Base-by-base conservation (phyloP, 2,888 invertebrate genomes). In the Drosophila niveifrons region DNA sequence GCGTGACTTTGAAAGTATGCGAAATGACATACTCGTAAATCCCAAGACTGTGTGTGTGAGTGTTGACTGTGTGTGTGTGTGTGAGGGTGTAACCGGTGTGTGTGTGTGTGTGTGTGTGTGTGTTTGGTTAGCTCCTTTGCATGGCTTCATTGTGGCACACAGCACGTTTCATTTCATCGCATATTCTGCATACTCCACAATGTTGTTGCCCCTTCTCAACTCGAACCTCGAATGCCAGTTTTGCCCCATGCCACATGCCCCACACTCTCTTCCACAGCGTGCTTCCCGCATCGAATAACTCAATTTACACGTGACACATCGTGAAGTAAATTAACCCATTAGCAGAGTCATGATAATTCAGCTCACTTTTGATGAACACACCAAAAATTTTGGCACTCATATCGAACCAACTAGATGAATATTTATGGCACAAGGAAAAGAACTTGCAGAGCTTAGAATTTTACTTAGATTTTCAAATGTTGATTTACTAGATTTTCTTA, bases 141-240 rank as follows among this genome's bases (percentile, higher is more conserved):
- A 85, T 89, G 83, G 83, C 83, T 83, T 89, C 90, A 82, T 82
- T 89, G 82, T 89, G 81, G 84, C 81, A 50, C 89, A 71, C 71
- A 80, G 87, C 90, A 84, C 90, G 90, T 84, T 84, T 84, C 86
- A 89, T 84, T 89, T 90, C 80, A 79, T 85, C 75, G 77, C 76
- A 73, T 73, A 66, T 62, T 74, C 66, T 36, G 62, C 73, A 78
- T 61, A 75, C 64, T 70, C 71, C 17, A 36, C 61, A 61, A 29
- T 34, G 15, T 23, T 15, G 43, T 56, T 56, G 56, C 46, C 55
- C n/a, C 48, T 8, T 29, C 18, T 13, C 44, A 7, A 10, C 46
- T 23, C 18, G 18, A 18, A 13, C 11, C 58, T 39, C 31, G 39
- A 28, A 41, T 44, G 17, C 13, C 36, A 31, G 13, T 15, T 34